These are phyloP conservation scores for Montipora foliosa DNA, from an alignment of 64 coral and sea anemone genomes.

Conservation along the genomic window DNA sequence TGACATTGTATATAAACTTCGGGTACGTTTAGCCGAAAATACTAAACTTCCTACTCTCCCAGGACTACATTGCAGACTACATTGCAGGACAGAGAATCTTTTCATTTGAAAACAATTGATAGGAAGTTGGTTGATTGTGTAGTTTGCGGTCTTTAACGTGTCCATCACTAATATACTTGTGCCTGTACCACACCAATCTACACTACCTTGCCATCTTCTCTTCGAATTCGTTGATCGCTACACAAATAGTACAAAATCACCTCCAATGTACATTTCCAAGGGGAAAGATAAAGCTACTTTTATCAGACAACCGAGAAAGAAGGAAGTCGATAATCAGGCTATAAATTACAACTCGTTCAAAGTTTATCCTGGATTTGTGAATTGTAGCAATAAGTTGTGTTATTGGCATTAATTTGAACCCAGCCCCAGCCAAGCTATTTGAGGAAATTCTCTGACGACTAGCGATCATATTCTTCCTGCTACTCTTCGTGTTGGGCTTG, in stretches of 20 bases:
- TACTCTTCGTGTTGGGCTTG: background rate
- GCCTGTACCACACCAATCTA: constrained; percentile 20
- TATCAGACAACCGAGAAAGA: background rate
- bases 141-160: background rate
- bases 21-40: background rate
- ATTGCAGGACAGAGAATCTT: background rate
- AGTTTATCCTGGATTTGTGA: background rate
- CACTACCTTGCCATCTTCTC: background rate
- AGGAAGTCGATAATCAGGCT: background rate
- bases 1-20: constrained; percentile 31
- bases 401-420: constrained; percentile 23
- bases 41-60: background rate
- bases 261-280: constrained; percentile 30
- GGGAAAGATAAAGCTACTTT: background rate
- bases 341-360: background rate
- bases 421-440: constrained; percentile 8
- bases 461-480: background rate
- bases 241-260: background rate
- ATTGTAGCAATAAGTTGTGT: constrained; percentile 22
- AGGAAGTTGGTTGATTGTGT: constrained; percentile 7
- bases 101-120: background rate
- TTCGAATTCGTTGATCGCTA: background rate
- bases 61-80: background rate
- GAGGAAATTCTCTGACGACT: constrained; percentile 28
- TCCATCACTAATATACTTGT: background rate